These are phyloP conservation scores for Bombus waltoni DNA, from an alignment of 1,140 invertebrate species.

Conservation along the genomic window DNA sequence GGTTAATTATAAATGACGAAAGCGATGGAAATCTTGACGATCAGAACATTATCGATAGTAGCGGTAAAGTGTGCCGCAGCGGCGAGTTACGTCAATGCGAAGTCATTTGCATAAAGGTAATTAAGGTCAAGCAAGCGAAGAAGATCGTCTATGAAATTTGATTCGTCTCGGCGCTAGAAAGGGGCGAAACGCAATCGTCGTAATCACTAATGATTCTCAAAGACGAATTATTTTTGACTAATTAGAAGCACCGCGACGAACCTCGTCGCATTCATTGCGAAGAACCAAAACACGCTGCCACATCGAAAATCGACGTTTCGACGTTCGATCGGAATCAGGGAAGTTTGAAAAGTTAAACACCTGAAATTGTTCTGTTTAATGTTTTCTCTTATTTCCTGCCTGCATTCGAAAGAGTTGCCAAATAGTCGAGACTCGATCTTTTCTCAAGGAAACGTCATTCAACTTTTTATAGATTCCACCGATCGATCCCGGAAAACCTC, in stretches of 20 bases:
- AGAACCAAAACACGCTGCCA: too few species aligned
- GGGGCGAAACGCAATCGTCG: neutral
- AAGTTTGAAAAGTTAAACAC: neutral
- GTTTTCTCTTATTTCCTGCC: fast-evolving
- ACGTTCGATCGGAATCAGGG: neutral
- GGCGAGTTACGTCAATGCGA: constrained; percentile 16
- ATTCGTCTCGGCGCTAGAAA: constrained; percentile 20
- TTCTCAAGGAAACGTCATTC: neutral
- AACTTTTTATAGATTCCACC: neutral
- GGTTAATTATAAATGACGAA: neutral
- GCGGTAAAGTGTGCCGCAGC: neutral
- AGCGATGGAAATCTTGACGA: neutral
- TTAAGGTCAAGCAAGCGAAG: constrained; percentile 54
- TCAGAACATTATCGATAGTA: constrained; percentile 10
- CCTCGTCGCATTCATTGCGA: too few species aligned
- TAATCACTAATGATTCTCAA: constrained; percentile 42
- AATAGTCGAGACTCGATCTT: neutral
- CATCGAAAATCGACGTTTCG: neutral
- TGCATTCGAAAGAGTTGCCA: neutral
- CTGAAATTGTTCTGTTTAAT: neutral
- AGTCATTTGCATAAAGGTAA: constrained; percentile 50
- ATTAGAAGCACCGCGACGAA: constrained; percentile 37
- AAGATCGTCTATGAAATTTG: constrained; percentile 40
- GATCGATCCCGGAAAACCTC: neutral
- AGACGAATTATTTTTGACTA: constrained; percentile 52